Percentiles rank a stretch among this genome's conserved stretches.
These are phyloP conservation scores for Cyclargus thomasi DNA, from an alignment of 1,140 invertebrate species.

Conservation along the genomic window DNA sequence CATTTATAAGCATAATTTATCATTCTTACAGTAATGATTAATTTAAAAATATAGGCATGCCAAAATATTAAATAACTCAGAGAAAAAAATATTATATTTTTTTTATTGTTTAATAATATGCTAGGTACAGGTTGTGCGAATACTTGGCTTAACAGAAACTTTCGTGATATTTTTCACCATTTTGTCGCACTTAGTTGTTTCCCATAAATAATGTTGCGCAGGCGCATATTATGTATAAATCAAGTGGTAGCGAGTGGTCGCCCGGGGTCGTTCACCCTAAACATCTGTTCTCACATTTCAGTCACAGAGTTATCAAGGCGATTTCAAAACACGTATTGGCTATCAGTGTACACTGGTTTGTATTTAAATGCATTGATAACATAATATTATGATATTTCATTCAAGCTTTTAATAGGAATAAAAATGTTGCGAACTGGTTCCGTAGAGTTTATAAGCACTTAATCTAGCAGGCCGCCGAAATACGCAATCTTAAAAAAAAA, in stretches of 20 bases:
- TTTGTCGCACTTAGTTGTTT: constrained; percentile 14
- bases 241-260: constrained; percentile 34
- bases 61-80: no score
- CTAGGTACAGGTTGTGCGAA: no score
- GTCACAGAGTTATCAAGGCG: constrained; percentile 49
- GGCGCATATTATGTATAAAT: constrained; percentile 51
- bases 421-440: background rate
- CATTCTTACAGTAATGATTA: background rate
- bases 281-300: constrained; percentile 70
- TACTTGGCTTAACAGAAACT: no score
- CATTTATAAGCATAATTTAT: background rate
- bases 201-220: constrained; percentile 41
- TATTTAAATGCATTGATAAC: constrained; percentile 10
- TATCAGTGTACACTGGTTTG: background rate
- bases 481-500: background rate
- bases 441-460: background rate
- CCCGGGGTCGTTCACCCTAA: constrained; percentile 58
- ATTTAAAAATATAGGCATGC: no score
- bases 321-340: constrained; percentile 30
- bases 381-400: background rate
- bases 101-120: no score
- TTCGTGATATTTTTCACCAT: no score
- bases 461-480: background rate
- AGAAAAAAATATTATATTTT: no score
- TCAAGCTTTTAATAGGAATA: background rate